A percentile compares a stretch with the other conserved stretches of the same genome.
phyloP scores from a whole-genome alignment of 2,113 vertebrate species.

The Chaetura pelagica region DNA sequence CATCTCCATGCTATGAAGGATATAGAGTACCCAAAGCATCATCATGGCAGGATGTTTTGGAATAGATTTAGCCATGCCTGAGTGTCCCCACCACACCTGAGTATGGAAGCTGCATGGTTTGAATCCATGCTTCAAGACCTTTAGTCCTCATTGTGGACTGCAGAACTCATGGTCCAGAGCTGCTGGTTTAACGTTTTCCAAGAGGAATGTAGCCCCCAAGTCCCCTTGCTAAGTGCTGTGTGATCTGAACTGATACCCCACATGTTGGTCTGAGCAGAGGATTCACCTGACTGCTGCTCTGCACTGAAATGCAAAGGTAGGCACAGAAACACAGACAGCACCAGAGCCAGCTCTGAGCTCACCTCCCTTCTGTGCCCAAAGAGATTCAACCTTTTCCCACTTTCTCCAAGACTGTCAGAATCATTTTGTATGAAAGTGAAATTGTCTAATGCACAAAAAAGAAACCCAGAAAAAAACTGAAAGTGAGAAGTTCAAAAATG shows the following conservation, averaged over 20 bases:
- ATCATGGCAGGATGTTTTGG: not conserved
- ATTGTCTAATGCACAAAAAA: not conserved
- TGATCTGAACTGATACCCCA: not conserved
- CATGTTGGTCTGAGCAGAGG: fast-evolving
- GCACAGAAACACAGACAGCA: not conserved
- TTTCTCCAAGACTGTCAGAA: not conserved
- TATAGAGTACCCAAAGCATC: too few species aligned
- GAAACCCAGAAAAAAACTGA: not conserved
- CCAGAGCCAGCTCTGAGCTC: not conserved
- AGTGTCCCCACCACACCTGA: not conserved
- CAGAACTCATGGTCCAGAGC: fast-evolving
- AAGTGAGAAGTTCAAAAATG: not conserved
- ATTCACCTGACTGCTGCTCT: not conserved
- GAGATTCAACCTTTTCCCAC: not conserved
- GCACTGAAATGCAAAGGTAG: not conserved
- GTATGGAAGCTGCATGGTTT: not conserved
- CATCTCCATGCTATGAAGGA: not conserved
- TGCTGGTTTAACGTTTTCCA: not conserved
- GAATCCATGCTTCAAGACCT: not conserved
- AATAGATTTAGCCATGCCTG: not conserved
- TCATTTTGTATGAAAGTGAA: not conserved
- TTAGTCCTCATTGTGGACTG: too few species aligned
- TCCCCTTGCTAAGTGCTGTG: not conserved
- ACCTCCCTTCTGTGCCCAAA: not conserved
- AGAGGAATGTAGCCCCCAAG: not conserved